Evolutionary conservation across 2,113 vertebrate genomes (phyloP).

Genomic region (Ceratotherium simum): DNA sequence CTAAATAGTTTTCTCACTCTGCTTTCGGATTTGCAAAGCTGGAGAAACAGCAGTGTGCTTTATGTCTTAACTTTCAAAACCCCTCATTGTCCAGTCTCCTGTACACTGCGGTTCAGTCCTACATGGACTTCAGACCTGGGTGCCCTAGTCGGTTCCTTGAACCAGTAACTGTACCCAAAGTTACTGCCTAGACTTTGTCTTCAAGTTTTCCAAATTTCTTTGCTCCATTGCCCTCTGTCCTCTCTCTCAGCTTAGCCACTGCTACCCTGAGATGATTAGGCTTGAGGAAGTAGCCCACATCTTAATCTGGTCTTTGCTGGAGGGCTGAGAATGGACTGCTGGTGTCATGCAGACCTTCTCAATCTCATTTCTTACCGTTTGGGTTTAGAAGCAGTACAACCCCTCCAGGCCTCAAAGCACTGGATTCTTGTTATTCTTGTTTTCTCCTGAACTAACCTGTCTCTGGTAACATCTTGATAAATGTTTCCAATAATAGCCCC

Average conservation of each 20-base stretch:
- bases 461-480: not conserved
- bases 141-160: not conserved
- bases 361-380: not conserved
- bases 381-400: not conserved
- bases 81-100: too few relatives aligned
- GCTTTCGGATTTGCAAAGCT: not conserved
- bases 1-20: not conserved
- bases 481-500: not conserved
- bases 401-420: not conserved
- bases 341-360: not conserved
- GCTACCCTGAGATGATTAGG: not conserved
- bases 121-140: not conserved
- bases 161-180: not conserved
- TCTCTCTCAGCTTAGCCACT: fast-evolving
- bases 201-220: not conserved
- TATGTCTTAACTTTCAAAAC: not conserved
- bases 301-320: not conserved
- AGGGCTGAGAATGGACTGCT: fast-evolving
- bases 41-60: not conserved
- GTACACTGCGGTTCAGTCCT: not conserved
- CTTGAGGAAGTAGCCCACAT: fast-evolving
- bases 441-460: not conserved
- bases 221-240: not conserved
- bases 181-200: too few relatives aligned
- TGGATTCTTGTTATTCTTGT: not conserved